A percentile compares a stretch with the other conserved stretches of the same genome.
These are phyloP conservation scores for Acanthosepion esculentum DNA, from an alignment of 2,888 invertebrate genomes.

Conservation along the genomic window DNA sequence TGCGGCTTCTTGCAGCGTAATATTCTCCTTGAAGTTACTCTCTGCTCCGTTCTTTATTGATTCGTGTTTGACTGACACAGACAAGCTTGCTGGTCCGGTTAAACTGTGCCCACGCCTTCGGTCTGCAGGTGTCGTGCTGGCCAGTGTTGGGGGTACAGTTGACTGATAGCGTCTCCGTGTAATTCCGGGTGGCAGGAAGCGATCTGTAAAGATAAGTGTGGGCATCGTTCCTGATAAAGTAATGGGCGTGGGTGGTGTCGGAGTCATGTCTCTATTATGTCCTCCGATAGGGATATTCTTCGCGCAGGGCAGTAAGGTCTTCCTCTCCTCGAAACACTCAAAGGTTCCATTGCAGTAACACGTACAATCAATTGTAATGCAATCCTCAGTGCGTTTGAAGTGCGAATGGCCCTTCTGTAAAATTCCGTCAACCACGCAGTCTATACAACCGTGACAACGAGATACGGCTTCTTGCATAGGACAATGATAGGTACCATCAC, in stretches of 20 bases:
- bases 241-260: background rate
- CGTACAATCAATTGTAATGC: background rate
- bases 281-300: background rate
- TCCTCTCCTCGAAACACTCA: background rate
- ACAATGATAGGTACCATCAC: background rate
- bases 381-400: background rate
- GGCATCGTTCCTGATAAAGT: constrained; percentile 41
- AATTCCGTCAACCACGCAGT: constrained; percentile 36
- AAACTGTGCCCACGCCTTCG: background rate
- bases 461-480: background rate
- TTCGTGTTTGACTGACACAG: background rate
- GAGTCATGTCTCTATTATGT: background rate
- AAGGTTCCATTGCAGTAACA: constrained; percentile 45
- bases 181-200: background rate
- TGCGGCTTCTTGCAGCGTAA: background rate
- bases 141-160: background rate
- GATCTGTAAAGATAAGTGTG: background rate
- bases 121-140: background rate
- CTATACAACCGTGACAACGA: background rate
- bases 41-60: background rate
- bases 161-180: background rate
- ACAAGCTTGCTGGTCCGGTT: background rate
- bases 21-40: background rate
- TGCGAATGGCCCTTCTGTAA: background rate
- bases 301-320: background rate